phyloP scores from a whole-genome alignment of 2,888 invertebrate genomes.

The Coenonympha arcania region DNA sequence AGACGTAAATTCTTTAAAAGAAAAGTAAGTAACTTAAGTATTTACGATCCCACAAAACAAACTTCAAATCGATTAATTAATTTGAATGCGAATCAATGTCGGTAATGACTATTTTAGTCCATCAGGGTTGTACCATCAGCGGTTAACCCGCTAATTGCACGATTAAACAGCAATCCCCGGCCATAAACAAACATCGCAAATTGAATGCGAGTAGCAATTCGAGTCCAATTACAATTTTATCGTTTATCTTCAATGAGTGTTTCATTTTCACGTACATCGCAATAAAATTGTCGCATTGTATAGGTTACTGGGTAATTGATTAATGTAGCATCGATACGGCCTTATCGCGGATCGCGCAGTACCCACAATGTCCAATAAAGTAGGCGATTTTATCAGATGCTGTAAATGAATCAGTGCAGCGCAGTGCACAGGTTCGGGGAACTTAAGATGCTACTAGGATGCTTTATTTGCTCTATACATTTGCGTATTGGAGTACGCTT shows the following conservation, averaged over 20 bases:
- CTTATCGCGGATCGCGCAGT: slow-evolving; percentile 56
- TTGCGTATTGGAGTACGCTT: slow-evolving; percentile 17
- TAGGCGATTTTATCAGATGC: slow-evolving; percentile 61
- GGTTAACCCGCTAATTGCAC: slow-evolving; percentile 11
- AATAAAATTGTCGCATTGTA: slow-evolving; percentile 59
- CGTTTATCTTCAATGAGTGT: slow-evolving; percentile 53
- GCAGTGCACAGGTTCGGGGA: slow-evolving; percentile 31
- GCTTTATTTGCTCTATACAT: slow-evolving; percentile 8
- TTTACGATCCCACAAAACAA: not conserved
- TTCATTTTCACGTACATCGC: slow-evolving; percentile 58
- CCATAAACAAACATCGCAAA: slow-evolving; percentile 21
- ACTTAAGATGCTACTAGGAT: slow-evolving; percentile 31
- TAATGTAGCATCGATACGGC: slow-evolving; percentile 57
- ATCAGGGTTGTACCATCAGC: not conserved
- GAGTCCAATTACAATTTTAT: slow-evolving; percentile 39
- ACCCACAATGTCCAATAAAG: slow-evolving; percentile 71
- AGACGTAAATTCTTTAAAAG: too few relatives aligned
- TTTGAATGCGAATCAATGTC: not conserved
- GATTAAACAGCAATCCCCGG: slow-evolving; percentile 18
- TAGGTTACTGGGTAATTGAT: slow-evolving; percentile 46
- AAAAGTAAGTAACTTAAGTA: not conserved
- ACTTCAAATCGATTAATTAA: not conserved
- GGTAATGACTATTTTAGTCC: not conserved
- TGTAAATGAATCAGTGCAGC: slow-evolving; percentile 66
- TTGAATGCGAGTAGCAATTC: slow-evolving; percentile 25